These are phyloP conservation scores for Mesoligia furuncula DNA, from an alignment of 2,888 invertebrate species.

Conservation along the genomic window DNA sequence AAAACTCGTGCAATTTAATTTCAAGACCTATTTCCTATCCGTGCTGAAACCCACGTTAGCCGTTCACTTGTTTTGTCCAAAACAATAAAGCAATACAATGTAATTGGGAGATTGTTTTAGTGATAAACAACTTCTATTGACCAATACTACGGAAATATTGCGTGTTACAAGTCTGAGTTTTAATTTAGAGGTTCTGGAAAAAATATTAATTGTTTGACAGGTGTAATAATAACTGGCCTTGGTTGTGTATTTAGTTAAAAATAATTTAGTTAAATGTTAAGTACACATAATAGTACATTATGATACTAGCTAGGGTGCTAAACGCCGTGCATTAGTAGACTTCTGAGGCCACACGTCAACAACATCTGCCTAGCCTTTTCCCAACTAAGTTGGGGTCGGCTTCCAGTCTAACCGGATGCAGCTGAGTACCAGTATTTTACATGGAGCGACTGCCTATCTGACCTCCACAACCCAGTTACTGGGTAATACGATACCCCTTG, in stretches of 20 bases:
- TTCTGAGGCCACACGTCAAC: too few relatives aligned
- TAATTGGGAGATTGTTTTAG: conserved; percentile 49
- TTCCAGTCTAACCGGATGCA: too few relatives aligned
- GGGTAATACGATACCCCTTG: too few relatives aligned
- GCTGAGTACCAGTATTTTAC: too few relatives aligned
- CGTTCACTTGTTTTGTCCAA: conserved; percentile 46
- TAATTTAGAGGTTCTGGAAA: conserved; percentile 24
- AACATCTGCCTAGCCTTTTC: too few relatives aligned
- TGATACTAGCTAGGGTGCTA: too few relatives aligned
- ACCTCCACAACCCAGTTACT: too few relatives aligned
- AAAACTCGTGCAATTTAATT: neutral
- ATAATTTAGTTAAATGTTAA: neutral
- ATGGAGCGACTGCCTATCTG: too few relatives aligned
- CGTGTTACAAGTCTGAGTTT: conserved; percentile 20
- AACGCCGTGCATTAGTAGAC: too few relatives aligned
- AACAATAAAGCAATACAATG: conserved; percentile 22
- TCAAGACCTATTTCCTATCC: conserved; percentile 32
- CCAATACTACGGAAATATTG: conserved; percentile 33
- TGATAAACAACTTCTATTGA: conserved; percentile 37
- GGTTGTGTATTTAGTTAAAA: neutral
- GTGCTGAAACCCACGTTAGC: conserved; percentile 8
- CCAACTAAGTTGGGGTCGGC: too few relatives aligned
- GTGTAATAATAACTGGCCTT: neutral
- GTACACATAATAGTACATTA: neutral
- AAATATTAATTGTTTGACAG: conserved; percentile 3